Conservation (phyloP, 2,113 vertebrate species). For the Oreotrochilus melanogaster region DNA sequence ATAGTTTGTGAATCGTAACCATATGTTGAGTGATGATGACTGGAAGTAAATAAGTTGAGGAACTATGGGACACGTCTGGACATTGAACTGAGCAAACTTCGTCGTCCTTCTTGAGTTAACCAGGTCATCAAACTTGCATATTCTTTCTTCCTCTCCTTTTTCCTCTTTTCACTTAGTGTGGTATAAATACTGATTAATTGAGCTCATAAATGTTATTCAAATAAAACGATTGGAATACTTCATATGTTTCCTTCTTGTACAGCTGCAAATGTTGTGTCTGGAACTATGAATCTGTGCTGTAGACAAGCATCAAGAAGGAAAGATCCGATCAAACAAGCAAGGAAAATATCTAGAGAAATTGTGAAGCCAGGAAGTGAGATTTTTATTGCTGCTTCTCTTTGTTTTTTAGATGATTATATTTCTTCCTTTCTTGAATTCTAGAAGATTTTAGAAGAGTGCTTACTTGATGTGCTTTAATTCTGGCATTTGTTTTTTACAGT, state of each 20-base stretch:
- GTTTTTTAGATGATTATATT: slow-evolving; percentile 44
- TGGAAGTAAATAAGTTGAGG: slow-evolving; percentile 54
- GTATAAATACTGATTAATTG: slow-evolving; percentile 63
- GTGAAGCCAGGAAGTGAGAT: slow-evolving; percentile 39
- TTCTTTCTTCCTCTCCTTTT: slow-evolving; percentile 56
- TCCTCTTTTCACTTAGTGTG: slow-evolving; percentile 62
- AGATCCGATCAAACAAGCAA: neutral
- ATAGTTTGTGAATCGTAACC: slow-evolving; percentile 34
- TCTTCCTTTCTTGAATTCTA: slow-evolving; percentile 46
- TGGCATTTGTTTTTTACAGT: slow-evolving; percentile 61
- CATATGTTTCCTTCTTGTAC: slow-evolving; percentile 69
- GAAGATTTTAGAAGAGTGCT: slow-evolving; percentile 62
- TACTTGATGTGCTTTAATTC: slow-evolving; percentile 64
- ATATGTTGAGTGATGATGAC: slow-evolving; percentile 21
- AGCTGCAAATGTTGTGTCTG: slow-evolving; percentile 50
- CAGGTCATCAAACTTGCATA: slow-evolving; percentile 62
- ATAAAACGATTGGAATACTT: slow-evolving; percentile 67
- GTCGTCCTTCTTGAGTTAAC: slow-evolving; percentile 42
- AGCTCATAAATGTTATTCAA: slow-evolving; percentile 65
- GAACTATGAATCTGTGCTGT: slow-evolving; percentile 67
- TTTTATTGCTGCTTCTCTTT: slow-evolving; percentile 55
- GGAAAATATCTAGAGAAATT: slow-evolving; percentile 33
- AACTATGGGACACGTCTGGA: slow-evolving; percentile 59
- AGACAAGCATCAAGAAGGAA: slow-evolving; percentile 71
- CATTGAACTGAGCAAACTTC: slow-evolving; percentile 58